phyloP scores from a whole-genome alignment of 2,888 invertebrate species.

The Oscheius sp. region DNA sequence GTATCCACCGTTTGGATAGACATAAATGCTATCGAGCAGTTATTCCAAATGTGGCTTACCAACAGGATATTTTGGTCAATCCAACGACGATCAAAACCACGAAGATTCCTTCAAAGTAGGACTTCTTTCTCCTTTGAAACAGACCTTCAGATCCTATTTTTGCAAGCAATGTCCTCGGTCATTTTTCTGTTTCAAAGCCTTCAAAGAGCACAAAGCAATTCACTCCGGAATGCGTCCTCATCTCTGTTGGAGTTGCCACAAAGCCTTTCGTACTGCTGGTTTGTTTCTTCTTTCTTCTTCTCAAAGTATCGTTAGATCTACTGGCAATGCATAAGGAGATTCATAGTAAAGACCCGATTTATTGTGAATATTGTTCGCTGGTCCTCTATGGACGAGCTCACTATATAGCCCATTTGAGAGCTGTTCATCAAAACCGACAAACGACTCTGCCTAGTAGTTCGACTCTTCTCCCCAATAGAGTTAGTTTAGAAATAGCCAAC shows the following conservation, averaged over 20 bases:
- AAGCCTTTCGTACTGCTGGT: slow-evolving; percentile 47
- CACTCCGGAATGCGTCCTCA: slow-evolving; percentile 42
- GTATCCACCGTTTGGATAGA: slow-evolving; percentile 28
- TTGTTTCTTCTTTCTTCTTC: not conserved
- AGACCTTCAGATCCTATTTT: slow-evolving; percentile 19
- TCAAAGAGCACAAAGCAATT: slow-evolving; percentile 38
- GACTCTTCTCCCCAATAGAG: slow-evolving; percentile 1
- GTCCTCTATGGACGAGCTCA: slow-evolving; percentile 34
- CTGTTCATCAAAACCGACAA: slow-evolving; percentile 9
- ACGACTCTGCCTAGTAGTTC: slow-evolving; percentile 2
- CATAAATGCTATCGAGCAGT: slow-evolving; percentile 17
- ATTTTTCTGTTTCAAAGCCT: slow-evolving; percentile 31
- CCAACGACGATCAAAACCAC: not conserved
- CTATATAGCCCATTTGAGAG: slow-evolving; percentile 35
- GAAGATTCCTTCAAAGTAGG: not conserved
- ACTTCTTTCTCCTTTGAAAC: not conserved
- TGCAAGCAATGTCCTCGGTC: slow-evolving; percentile 29
- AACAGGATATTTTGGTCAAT: slow-evolving; percentile 16
- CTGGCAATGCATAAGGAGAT: slow-evolving; percentile 41
- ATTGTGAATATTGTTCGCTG: slow-evolving; percentile 40
- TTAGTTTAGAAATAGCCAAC: not conserved
- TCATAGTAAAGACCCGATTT: slow-evolving; percentile 39
- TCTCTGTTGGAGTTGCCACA: slow-evolving; percentile 52
- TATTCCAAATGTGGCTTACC: not conserved
- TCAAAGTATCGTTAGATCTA: slow-evolving; percentile 27